These are phyloP conservation scores for Raja brachyura DNA, from an alignment of 2,113 vertebrate genomes.

Conservation along the genomic window DNA sequence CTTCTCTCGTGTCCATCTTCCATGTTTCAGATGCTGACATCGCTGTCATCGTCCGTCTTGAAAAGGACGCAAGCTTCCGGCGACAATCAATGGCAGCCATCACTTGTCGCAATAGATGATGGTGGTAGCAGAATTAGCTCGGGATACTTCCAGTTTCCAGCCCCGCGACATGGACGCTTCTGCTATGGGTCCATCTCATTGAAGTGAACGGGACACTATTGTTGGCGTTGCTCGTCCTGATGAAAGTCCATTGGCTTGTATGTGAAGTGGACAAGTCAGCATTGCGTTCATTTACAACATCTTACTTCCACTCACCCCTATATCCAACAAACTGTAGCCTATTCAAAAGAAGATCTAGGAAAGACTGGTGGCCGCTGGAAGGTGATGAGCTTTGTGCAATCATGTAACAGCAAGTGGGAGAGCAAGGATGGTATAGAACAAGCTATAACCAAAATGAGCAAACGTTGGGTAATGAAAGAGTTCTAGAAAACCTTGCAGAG, in stretches of 20 bases:
- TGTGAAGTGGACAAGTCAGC: not conserved
- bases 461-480: not conserved
- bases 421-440: not conserved
- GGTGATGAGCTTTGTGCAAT: not conserved
- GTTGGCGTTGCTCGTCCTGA: not conserved
- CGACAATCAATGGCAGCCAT: too few relatives aligned
- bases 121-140: too few relatives aligned
- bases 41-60: too few relatives aligned
- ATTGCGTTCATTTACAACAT: not conserved
- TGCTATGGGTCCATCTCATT: too few relatives aligned
- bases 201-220: not conserved
- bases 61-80: too few relatives aligned
- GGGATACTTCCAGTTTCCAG: too few relatives aligned
- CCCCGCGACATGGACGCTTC: too few relatives aligned
- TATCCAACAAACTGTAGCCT: too few relatives aligned
- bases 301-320: not conserved
- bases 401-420: not conserved
- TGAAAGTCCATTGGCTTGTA: not conserved
- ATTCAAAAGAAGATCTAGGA: too few relatives aligned
- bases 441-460: not conserved
- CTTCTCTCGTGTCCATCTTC: too few relatives aligned
- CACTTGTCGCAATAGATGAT: too few relatives aligned
- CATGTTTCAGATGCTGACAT: too few relatives aligned
- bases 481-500: not conserved
- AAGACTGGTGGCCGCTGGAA: not conserved